phyloP scores from a whole-genome alignment of 2,797 vertebrate genomes.

The Yasuhikotakia modesta region DNA sequence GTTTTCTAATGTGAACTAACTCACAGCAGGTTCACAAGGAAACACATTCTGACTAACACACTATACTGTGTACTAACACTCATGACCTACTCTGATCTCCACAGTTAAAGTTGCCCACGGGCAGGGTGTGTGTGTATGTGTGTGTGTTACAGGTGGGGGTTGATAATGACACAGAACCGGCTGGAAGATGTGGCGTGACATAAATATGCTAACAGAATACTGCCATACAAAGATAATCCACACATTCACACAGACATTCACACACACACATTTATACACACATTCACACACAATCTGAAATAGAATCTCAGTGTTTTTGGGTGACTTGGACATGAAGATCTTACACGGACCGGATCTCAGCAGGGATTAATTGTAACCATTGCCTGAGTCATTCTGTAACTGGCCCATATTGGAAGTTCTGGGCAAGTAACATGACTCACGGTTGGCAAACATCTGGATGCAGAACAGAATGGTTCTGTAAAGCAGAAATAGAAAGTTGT shows the following conservation, averaged over 20 bases:
- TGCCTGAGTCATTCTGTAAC: constrained; percentile 8
- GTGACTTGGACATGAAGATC: neutral
- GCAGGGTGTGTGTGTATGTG: constrained; percentile 25
- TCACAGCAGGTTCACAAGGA: neutral
- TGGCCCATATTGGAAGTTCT: constrained; percentile 22
- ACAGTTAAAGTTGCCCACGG: constrained; percentile 45
- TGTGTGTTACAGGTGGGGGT: constrained; percentile 6
- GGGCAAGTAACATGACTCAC: constrained; percentile 26
- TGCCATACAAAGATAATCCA: neutral
- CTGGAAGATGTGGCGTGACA: constrained; percentile 16
- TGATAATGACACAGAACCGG: constrained; percentile 14
- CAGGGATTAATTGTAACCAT: constrained; percentile 14
- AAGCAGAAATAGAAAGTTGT: constrained; percentile 31
- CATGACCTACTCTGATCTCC: constrained; percentile 14
- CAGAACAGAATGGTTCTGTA: constrained; percentile 15
- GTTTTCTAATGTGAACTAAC: neutral
- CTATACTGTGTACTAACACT: constrained; percentile 2
- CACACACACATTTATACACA: neutral
- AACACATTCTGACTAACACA: neutral
- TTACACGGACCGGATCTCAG: constrained; percentile 8
- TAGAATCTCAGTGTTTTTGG: neutral
- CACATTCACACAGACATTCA: neutral
- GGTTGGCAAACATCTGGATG: constrained; percentile 34
- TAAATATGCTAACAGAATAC: neutral
- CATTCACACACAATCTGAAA: neutral